A percentile compares a stretch with the other conserved stretches of the same genome.
phyloP scores from a whole-genome alignment of 2,797 vertebrate species.

The Picus viridis region DNA sequence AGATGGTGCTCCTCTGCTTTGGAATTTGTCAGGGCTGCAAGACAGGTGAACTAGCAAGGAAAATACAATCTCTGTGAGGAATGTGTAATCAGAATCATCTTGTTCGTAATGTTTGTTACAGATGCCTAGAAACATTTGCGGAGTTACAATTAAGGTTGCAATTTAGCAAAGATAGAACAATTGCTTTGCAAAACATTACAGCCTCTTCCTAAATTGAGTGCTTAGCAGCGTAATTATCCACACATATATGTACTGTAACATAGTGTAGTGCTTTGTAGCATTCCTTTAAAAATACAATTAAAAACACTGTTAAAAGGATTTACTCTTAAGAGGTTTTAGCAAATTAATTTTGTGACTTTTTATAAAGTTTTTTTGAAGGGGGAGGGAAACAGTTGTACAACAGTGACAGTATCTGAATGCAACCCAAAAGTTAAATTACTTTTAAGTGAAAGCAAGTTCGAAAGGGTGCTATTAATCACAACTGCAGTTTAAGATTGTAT shows the following conservation, averaged over 20 bases:
- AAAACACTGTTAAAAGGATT: not conserved
- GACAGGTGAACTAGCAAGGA: not conserved
- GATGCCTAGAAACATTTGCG: conserved; percentile 1
- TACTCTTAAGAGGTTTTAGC: not conserved
- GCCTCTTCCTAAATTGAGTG: not conserved
- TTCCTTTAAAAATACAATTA: not conserved
- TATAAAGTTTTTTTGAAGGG: not conserved
- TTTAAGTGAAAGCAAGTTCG: not conserved
- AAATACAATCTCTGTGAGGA: not conserved
- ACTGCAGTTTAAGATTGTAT: not conserved
- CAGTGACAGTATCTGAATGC: not conserved
- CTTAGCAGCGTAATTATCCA: not conserved
- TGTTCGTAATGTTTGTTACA: not conserved
- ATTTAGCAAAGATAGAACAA: conserved; percentile 42
- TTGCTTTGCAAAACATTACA: conserved; percentile 49
- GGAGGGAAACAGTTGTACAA: not conserved
- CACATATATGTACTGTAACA: not conserved
- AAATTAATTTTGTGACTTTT: not conserved
- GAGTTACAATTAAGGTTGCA: conserved; percentile 36
- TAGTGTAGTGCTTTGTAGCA: not conserved
- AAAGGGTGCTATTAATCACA: not conserved
- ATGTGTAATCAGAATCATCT: not conserved
- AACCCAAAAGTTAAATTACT: not conserved
- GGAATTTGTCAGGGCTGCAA: conserved; percentile 27
- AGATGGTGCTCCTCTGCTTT: conserved; percentile 67